Conservation (phyloP, 2,113 vertebrate species). For the Oncorhynchus clarkii region DNA sequence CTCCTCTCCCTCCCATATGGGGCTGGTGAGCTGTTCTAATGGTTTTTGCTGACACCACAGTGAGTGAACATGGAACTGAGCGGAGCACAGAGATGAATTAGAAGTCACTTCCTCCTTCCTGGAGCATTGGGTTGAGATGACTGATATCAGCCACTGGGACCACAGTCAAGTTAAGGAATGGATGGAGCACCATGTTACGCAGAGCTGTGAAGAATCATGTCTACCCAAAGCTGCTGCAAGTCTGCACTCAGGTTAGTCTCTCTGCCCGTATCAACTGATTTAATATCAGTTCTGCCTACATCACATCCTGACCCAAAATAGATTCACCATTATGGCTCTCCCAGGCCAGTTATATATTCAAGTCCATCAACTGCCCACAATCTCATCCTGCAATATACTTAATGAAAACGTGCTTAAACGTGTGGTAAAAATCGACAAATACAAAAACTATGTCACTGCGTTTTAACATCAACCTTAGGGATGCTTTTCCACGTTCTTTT, state of each 20-base stretch:
- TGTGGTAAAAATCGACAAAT: too few species aligned
- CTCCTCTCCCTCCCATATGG: constrained; percentile 44
- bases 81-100: constrained; percentile 60
- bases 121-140: constrained; percentile 59
- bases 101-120: constrained; percentile 72
- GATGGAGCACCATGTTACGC: constrained; percentile 37
- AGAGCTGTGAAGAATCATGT: constrained; percentile 20
- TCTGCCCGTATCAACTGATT: background rate
- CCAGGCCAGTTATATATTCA: too few species aligned
- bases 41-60: constrained; percentile 71
- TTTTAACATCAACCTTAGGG: too few species aligned
- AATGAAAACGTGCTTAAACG: too few species aligned
- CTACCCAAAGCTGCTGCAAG: background rate
- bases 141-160: constrained; percentile 69
- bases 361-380: too few species aligned
- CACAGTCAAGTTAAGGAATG: constrained; percentile 50
- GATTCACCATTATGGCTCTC: too few species aligned
- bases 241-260: background rate
- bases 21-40: constrained; percentile 58
- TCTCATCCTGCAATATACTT: too few species aligned
- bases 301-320: too few species aligned
- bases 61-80: constrained; percentile 51
- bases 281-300: background rate
- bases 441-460: too few species aligned
- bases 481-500: too few species aligned